Base-by-base conservation (phyloP, 2,888 invertebrate genomes). In the Hemicrepidius hirtus region DNA sequence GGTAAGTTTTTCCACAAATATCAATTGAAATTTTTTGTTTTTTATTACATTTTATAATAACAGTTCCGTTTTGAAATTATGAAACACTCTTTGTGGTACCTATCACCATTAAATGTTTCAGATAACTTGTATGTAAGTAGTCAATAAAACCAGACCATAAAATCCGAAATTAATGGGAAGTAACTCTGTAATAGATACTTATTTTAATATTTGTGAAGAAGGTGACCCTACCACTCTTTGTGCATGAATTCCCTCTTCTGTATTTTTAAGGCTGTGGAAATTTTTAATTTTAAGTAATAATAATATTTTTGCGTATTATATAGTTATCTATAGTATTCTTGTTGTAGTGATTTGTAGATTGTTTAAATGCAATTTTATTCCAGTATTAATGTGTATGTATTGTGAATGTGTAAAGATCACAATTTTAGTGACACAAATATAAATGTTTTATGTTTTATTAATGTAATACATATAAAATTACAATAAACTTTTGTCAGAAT, bases 401-500 rank as follows among this genome's bases (percentile, higher is more conserved):
- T 9, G 24, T 44, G 21, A 21, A 60, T 41, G 41, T 60, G 18
- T 53, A 53, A 28, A 16, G 37, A 57, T 9, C 32, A 55, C 57
- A 37, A 57, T 16, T 35, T n/a, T 37, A 57, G 57, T 57, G 37
- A 37, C 18, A 57, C 57, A 37, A 10, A 44, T 24, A 13, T 60
- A 41, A 18, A 12, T 60, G 60, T 60, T 60, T 60, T 40, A 44
- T 41, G 60, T 64, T 50, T 65, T 37, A 65, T 53, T 77, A 70
- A 76, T 74, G 79, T 75, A 75, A 79, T 79, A 80, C 80, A 82
- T 83, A 83, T 80, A 83, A 83, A 82, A 82, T 82, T 81, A 82
- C 81, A 81, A 80, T 80, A 78, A 75, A 77, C 71, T 75, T 78
- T 77, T 76, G 59, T 77, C 77, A 75, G 75, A 71, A 68, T 73